Base-by-base conservation (phyloP, 2,113 vertebrate species). In the Erythrocercus mccallii region DNA sequence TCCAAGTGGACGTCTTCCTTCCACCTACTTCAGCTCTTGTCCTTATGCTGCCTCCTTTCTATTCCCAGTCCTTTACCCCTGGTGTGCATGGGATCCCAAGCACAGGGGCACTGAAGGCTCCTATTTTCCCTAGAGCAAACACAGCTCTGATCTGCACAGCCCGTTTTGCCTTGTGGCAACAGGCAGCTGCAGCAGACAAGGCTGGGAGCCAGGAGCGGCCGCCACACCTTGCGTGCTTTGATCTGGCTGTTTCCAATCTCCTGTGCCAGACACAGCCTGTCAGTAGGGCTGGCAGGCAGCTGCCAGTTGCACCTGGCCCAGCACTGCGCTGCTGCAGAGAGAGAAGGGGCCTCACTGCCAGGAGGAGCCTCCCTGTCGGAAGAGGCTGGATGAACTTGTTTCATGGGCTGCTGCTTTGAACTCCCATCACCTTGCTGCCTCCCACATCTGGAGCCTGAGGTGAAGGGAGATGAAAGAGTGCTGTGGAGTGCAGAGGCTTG, bases 401-500 rank as follows among this genome's bases (percentile, higher is more conserved):
- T 12, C 4, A 16, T 11, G 51, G 68, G 42, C 60, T 78, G 76
- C 68, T 1, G 54, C 95, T 97, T 96, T 96, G 91, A 97, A 96
- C 92, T 95, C 47, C 56, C 70, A 45, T 85, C 25, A 2, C 6
- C 3, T 33, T 25, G 48, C 81, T 87, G 90, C 95, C 95, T 95
- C 95, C 95, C 92, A 88, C 96, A 92, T 90, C 82, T 95, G 95
- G 80, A 68, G 82, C 95, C 96, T 22, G 76, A 92, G 92, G 95
- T 81, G 88, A 81, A 91, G 80, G 68, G 80, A 92, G 96, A 97
- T 97, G 92, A 97, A 97, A 97, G 95, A 1, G 0, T 20, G 27
- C 68, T 53, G 68, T 42, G 82, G 83, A 90, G 56, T 27, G 95
- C 71, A 65, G 81, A 48, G 92, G 85, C 92, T 95, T 92, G 95